phyloP scores from a whole-genome alignment of 2,888 invertebrate species.

The Eristalis pertinax region DNA sequence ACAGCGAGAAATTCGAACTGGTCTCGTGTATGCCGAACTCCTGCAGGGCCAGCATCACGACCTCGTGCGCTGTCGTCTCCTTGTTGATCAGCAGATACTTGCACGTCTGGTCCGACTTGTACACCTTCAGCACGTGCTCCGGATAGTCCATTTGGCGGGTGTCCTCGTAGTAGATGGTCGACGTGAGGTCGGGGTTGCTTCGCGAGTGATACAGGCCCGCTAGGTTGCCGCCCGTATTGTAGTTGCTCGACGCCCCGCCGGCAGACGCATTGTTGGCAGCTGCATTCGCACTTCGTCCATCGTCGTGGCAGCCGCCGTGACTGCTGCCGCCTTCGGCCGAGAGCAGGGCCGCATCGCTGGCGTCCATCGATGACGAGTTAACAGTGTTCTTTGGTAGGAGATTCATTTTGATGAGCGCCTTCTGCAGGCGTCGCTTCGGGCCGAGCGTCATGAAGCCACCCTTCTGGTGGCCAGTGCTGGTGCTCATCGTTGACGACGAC shows the following conservation, averaged over 20 bases:
- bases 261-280: constrained; percentile 12
- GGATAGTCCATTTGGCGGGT: constrained; percentile 92
- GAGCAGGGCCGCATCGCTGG: constrained; percentile 76
- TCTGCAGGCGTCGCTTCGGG: constrained; percentile 91
- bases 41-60: constrained; percentile 97
- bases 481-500: constrained; percentile 82
- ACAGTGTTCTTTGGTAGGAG: constrained; percentile 82
- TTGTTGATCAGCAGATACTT: constrained; percentile 98
- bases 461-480: constrained; percentile 80
- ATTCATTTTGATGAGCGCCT: constrained; percentile 94
- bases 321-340: constrained; percentile 51
- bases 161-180: constrained; percentile 88
- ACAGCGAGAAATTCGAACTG: constrained; percentile 96
- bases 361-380: constrained; percentile 76
- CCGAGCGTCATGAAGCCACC: constrained; percentile 94
- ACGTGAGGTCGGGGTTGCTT: constrained; percentile 92
- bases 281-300: constrained; percentile 66
- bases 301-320: constrained; percentile 72
- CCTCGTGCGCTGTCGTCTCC: constrained; percentile 93
- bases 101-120: constrained; percentile 97
- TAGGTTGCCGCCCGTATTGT: constrained; percentile 83
- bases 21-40: constrained; percentile 98
- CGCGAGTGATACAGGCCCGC: constrained; percentile 90
- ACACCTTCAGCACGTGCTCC: constrained; percentile 98
- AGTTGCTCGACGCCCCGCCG: constrained; percentile 80